phyloP scores from a whole-genome alignment of 2,888 invertebrate species.

The Eristalis arbustorum region DNA sequence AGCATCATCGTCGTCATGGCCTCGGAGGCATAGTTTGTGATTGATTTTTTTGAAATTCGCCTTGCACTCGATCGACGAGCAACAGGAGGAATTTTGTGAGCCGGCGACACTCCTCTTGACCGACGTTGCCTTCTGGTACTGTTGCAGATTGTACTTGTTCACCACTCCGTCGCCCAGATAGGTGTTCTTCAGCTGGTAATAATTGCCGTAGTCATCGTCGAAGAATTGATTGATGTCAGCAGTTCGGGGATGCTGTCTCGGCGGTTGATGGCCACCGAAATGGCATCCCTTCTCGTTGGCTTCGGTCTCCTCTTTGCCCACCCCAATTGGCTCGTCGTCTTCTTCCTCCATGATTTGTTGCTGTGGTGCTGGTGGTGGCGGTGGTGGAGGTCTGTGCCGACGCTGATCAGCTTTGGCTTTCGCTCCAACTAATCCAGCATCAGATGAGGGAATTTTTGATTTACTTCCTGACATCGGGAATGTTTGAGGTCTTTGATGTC shows the following conservation, averaged over 20 bases:
- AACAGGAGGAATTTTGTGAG: too few species aligned
- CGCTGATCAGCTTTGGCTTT: neutral
- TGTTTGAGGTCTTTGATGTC: neutral
- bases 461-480: neutral
- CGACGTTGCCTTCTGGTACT: neutral
- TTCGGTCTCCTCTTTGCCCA: neutral
- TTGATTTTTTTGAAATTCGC: too few species aligned
- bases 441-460: neutral
- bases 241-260: neutral
- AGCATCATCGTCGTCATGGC: too few species aligned
- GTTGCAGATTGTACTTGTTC: neutral
- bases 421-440: neutral
- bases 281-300: neutral
- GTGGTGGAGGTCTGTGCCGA: neutral
- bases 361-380: neutral
- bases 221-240: neutral
- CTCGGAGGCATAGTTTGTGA: too few species aligned
- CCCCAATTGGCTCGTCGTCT: neutral
- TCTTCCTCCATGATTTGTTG: neutral
- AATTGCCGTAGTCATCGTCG: neutral
- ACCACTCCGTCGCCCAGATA: neutral
- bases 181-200: slow-evolving; percentile 19
- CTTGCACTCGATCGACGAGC: too few species aligned
- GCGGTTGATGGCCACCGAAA: neutral
- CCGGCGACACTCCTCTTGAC: neutral